Percentiles rank a stretch among this genome's conserved stretches.
These are phyloP conservation scores for Limnothrissa miodon DNA, from an alignment of 2,113 vertebrate species.

Conservation along the genomic window DNA sequence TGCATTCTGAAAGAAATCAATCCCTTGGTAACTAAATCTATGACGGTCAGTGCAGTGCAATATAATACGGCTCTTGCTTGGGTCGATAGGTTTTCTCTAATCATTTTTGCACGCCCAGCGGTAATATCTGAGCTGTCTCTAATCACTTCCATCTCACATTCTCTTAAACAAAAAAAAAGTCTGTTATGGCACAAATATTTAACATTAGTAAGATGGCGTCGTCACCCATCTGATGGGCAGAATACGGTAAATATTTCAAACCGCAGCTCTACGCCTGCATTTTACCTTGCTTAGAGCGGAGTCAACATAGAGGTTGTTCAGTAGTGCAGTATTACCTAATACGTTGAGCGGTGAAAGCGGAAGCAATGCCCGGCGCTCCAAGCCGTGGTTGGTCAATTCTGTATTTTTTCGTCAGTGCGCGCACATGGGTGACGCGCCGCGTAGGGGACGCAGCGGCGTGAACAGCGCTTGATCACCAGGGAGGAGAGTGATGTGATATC, in stretches of 20 bases:
- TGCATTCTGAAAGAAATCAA: constrained; percentile 9
- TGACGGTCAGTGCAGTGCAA: constrained; percentile 9
- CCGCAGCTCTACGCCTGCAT: background rate
- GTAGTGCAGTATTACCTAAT: constrained; percentile 6
- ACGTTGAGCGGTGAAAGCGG: background rate
- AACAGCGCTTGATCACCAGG: constrained; percentile 56
- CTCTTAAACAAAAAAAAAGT: background rate
- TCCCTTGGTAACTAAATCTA: constrained; percentile 1
- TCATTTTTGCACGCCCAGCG: background rate
- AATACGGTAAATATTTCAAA: background rate
- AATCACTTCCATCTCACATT: background rate
- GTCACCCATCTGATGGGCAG: background rate
- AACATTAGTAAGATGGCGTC: background rate
- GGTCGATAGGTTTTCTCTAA: background rate
- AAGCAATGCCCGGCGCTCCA: constrained; percentile 49
- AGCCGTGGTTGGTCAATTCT: constrained; percentile 56
- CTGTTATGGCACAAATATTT: background rate
- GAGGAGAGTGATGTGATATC: constrained; percentile 59
- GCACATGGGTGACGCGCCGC: constrained; percentile 41
- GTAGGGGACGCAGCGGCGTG: constrained; percentile 59
- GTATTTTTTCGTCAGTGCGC: constrained; percentile 51
- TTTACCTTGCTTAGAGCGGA: background rate
- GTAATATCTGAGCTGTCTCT: background rate
- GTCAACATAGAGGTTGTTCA: background rate
- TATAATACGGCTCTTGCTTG: background rate